Evolutionary conservation across 2,113 vertebrate species (phyloP).

Genomic region (Ammodytes dubius): DNA sequence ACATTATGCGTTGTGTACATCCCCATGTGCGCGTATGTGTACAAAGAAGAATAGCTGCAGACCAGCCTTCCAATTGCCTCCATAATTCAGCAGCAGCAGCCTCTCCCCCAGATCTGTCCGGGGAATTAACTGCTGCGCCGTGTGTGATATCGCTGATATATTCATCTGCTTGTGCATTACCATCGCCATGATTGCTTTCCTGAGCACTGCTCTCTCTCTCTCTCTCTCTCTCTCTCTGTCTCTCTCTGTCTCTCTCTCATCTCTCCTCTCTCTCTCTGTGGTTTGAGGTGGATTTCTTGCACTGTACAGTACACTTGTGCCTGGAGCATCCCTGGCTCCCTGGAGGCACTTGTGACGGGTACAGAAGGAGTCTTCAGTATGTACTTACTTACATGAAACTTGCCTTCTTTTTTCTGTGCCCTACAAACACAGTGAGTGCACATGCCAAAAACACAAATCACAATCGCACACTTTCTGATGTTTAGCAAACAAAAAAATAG

Average conservation of each 20-base stretch:
- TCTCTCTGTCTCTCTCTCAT: too few species aligned
- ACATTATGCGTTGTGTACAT: neutral
- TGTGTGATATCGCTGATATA: conserved; percentile 51
- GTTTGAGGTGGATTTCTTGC: conserved; percentile 30
- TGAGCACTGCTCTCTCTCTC: neutral
- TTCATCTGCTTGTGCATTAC: conserved; percentile 52
- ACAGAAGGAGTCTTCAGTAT: neutral
- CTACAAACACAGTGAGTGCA: neutral
- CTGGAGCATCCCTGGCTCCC: conserved; percentile 1
- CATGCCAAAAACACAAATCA: neutral
- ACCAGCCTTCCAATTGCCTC: conserved; percentile 33
- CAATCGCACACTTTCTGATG: conserved; percentile 17
- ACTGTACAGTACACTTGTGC: conserved; percentile 8
- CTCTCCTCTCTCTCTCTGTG: neutral
- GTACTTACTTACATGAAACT: neutral
- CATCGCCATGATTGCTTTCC: conserved; percentile 56
- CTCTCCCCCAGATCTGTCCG: conserved; percentile 20
- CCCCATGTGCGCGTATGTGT: neutral
- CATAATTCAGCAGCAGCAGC: conserved; percentile 54
- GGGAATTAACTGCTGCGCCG: conserved; percentile 52
- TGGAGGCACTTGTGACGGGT: neutral
- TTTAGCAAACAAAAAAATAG: conserved; percentile 34
- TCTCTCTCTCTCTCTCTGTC: too few species aligned
- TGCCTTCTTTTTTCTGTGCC: neutral
- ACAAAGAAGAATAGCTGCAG: conserved; percentile 21